Conservation (phyloP, 2,888 invertebrate genomes). For the Lochmaea crataegi region DNA sequence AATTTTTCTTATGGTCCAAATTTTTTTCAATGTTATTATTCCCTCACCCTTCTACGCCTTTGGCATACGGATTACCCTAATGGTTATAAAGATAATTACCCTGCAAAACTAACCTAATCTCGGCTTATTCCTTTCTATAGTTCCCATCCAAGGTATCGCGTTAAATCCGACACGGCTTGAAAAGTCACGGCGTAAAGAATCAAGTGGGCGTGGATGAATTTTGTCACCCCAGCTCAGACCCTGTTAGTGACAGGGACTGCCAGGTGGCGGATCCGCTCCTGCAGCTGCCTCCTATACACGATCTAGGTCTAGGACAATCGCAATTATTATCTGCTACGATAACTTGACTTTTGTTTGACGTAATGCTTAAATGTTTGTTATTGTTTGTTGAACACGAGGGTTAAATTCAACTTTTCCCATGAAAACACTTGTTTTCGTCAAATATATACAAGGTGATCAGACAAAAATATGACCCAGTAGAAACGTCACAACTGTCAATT, state of each 20-base stretch:
- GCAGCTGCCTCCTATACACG: conserved; percentile 38
- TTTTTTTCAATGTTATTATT: neutral
- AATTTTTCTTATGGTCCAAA: no score
- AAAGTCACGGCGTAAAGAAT: conserved; percentile 66
- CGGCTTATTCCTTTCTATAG: neutral
- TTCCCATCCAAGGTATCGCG: conserved; percentile 16
- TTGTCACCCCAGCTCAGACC: conserved; percentile 60
- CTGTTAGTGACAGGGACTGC: conserved; percentile 39
- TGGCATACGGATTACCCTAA: neutral
- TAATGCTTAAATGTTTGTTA: neutral
- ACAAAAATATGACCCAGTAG: no score
- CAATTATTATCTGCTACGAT: conserved; percentile 38
- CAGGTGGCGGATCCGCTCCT: conserved; percentile 45
- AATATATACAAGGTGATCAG: no score
- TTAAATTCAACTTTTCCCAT: neutral
- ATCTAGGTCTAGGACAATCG: conserved; percentile 22
- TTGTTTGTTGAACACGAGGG: neutral
- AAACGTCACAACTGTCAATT: no score
- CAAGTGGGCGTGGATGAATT: conserved; percentile 65
- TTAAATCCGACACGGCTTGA: conserved; percentile 65
- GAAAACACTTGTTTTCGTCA: neutral
- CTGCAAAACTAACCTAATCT: conserved; percentile 6
- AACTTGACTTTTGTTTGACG: conserved; percentile 20
- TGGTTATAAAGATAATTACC: neutral
- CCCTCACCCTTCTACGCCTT: neutral